Evolutionary conservation across 1,140 invertebrate genomes (phyloP).

Genomic region (Rhizoglyphus robini): DNA sequence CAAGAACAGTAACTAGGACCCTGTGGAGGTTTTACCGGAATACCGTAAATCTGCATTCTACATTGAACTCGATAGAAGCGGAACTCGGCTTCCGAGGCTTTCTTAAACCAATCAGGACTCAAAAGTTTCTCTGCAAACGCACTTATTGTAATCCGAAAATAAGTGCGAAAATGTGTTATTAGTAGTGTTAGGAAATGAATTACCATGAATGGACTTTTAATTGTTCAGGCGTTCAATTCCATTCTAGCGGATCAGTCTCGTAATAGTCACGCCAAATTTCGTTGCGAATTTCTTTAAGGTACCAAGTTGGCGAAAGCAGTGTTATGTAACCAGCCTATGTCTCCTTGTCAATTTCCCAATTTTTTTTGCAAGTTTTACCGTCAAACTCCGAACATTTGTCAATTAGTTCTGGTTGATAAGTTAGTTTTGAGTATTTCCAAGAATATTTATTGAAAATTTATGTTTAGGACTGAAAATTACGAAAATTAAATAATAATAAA

Average conservation of each 20-base stretch:
- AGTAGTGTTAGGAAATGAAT: background rate
- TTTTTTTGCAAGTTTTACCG: too few relatives aligned
- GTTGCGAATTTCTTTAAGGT: conserved; percentile 34
- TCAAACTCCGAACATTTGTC: too few relatives aligned
- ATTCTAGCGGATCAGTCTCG: conserved; percentile 21
- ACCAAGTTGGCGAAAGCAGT: conserved; percentile 33
- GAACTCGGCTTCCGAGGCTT: conserved; percentile 34
- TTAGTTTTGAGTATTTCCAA: too few relatives aligned
- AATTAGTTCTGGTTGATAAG: too few relatives aligned
- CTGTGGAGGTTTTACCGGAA: conserved; percentile 52
- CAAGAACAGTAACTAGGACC: conserved; percentile 33
- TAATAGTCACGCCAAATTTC: conserved; percentile 37
- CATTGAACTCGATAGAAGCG: conserved; percentile 70
- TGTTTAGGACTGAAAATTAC: too few relatives aligned
- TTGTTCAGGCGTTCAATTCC: conserved; percentile 1
- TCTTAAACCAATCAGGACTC: conserved; percentile 38
- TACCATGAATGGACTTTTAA: background rate
- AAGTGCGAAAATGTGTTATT: background rate
- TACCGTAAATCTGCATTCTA: conserved; percentile 54
- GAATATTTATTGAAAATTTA: too few relatives aligned
- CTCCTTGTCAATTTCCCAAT: conserved; percentile 36
- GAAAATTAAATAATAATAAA: too few relatives aligned
- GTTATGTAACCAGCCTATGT: conserved; percentile 30
- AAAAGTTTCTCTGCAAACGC: conserved; percentile 73
- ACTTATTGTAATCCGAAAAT: conserved; percentile 49